Conservation (phyloP, 2,113 vertebrate species). For the Pollimyrus isidori region DNA sequence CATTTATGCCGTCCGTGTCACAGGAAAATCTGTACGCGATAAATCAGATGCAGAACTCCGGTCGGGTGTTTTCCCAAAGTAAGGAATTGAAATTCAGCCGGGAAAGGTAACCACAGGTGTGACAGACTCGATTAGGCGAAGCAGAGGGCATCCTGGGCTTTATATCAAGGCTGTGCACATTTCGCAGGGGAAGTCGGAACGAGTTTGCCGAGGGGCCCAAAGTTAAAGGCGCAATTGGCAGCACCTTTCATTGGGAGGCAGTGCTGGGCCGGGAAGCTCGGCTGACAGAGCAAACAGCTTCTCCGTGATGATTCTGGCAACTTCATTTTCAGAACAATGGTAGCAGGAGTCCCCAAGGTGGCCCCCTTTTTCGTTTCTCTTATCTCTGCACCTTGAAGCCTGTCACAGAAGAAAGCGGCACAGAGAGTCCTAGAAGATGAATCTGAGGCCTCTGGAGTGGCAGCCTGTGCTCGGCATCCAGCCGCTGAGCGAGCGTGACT, state of each 20-base stretch:
- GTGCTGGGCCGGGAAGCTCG: constrained; percentile 17
- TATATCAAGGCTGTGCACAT: not conserved
- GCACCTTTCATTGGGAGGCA: constrained; percentile 25
- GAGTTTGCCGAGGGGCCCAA: constrained; percentile 12
- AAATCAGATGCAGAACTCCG: not conserved
- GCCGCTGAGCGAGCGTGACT: constrained; percentile 51
- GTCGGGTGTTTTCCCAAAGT: not conserved
- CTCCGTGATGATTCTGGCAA: constrained; percentile 34
- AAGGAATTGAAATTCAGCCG: not conserved
- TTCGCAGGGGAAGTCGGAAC: not conserved
- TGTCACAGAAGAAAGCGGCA: constrained; percentile 46
- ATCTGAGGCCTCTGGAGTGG: constrained; percentile 50
- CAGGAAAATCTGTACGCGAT: not conserved
- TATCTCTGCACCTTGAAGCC: constrained; percentile 57
- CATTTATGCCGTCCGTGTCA: not conserved
- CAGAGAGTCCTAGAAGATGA: constrained; percentile 36
- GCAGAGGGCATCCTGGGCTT: not conserved
- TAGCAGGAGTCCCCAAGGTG: constrained; percentile 41
- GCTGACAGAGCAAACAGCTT: constrained; percentile 41
- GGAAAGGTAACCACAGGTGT: not conserved
- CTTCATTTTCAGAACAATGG: constrained; percentile 43
- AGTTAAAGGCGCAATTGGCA: constrained; percentile 24
- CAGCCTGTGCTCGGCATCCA: constrained; percentile 47
- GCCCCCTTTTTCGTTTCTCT: constrained; percentile 54
- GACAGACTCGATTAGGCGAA: not conserved